Percentiles rank a stretch among this genome's conserved stretches.
phyloP scores from a whole-genome alignment of 2,888 invertebrate genomes.

The Cosmia trapezina region DNA sequence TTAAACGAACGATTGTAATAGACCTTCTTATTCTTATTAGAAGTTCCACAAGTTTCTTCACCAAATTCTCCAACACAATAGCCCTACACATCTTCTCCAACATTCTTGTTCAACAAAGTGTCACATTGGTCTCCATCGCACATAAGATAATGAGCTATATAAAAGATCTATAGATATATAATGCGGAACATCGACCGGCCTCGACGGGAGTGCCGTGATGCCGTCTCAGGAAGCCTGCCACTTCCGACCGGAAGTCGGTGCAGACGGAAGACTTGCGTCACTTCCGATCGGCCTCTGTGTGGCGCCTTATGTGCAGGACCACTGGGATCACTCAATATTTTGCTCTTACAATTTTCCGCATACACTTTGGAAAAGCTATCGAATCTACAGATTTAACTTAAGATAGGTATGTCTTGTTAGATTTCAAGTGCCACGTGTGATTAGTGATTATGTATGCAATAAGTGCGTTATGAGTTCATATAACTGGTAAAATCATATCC shows the following conservation, averaged over 20 bases:
- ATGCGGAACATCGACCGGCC: slow-evolving; percentile 75
- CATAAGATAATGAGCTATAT: slow-evolving; percentile 40
- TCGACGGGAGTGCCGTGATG: slow-evolving; percentile 70
- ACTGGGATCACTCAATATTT: slow-evolving; percentile 50
- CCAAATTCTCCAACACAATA: not conserved
- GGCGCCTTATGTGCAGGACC: slow-evolving; percentile 56
- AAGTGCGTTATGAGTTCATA: too few relatives aligned
- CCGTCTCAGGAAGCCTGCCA: slow-evolving; percentile 78
- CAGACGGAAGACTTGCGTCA: slow-evolving; percentile 77
- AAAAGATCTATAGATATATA: slow-evolving; percentile 52
- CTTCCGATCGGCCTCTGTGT: slow-evolving; percentile 75
- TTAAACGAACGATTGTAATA: not conserved
- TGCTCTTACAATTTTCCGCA: slow-evolving; percentile 42
- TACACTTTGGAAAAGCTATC: slow-evolving; percentile 8
- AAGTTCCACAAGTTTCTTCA: not conserved
- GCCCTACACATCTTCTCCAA: not conserved
- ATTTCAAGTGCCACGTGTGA: not conserved
- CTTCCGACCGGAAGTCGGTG: slow-evolving; percentile 85
- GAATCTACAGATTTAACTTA: slow-evolving; percentile 1
- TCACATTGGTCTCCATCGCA: not conserved
- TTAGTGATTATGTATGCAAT: slow-evolving; percentile 11
- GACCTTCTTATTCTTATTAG: not conserved
- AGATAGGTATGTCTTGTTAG: slow-evolving; percentile 6
- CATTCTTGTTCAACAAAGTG: slow-evolving; percentile 7
- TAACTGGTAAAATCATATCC: not conserved